These are phyloP conservation scores for Melanostoma scalare DNA, from an alignment of 2,888 invertebrate species.

Conservation along the genomic window DNA sequence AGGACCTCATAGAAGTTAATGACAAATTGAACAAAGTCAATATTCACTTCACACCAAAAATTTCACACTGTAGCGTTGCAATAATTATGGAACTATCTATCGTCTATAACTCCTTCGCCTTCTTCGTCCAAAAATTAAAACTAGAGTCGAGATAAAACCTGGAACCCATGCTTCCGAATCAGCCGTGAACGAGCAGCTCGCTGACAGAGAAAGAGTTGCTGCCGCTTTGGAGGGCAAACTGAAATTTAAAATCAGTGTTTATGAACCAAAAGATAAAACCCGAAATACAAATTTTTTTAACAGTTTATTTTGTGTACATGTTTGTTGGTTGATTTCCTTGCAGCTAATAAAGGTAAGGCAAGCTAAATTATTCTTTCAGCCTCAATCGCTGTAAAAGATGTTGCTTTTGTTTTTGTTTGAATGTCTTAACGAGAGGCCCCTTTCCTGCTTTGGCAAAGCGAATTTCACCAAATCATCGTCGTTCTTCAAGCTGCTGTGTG, in stretches of 20 bases:
- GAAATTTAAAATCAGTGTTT: conserved; percentile 98
- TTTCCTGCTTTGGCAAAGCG: conserved; percentile 92
- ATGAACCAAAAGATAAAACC: conserved; percentile 74
- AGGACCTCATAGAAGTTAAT: conserved; percentile 89
- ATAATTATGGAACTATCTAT: conserved; percentile 94
- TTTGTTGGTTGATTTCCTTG: conserved; percentile 45
- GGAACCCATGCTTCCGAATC: conserved; percentile 96
- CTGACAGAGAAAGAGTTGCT: conserved; percentile 98
- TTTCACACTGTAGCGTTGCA: conserved; percentile 99
- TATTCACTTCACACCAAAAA: conserved; percentile 97
- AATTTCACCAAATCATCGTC: conserved; percentile 89
- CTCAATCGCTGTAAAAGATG: conserved; percentile 83
- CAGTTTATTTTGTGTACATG: conserved; percentile 64
- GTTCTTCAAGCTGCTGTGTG: conserved; percentile 89
- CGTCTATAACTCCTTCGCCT: conserved; percentile 94
- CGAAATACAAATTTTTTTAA: background rate
- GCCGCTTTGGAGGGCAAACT: conserved; percentile 97
- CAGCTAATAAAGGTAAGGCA: conserved; percentile 47
- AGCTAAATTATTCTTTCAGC: conserved; percentile 75
- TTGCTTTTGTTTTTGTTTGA: conserved; percentile 88
- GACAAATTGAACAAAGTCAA: conserved; percentile 88
- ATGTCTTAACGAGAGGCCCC: conserved; percentile 94
- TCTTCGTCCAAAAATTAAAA: conserved; percentile 92
- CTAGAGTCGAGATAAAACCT: conserved; percentile 93
- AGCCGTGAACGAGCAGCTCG: conserved; percentile 98